phyloP scores from a whole-genome alignment of 2,888 invertebrate species.

The Rotaria socialis region DNA sequence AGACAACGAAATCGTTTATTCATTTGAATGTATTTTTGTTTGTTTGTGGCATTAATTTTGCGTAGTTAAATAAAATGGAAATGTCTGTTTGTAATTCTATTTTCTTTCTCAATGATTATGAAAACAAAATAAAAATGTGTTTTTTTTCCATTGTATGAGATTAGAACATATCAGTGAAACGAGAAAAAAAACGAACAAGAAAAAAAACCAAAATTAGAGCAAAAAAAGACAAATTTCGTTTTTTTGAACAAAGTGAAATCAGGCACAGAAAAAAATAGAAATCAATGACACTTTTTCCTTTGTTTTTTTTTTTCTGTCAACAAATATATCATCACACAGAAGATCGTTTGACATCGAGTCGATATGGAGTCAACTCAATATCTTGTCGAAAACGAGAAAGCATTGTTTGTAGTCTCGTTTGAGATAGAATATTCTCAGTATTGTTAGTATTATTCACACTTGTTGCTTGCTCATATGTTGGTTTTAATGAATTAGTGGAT shows the following conservation, averaged over 20 bases:
- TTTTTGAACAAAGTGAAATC: background rate
- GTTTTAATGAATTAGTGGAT: background rate
- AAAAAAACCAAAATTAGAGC: background rate
- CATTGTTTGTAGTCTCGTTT: background rate
- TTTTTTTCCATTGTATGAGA: background rate
- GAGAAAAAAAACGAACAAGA: background rate
- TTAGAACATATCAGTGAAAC: background rate
- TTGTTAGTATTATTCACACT: background rate
- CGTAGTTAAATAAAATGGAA: background rate
- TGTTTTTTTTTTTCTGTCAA: background rate
- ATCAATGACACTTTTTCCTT: background rate
- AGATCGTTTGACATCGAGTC: background rate
- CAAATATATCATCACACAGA: background rate
- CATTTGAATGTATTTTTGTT: background rate
- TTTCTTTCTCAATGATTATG: background rate
- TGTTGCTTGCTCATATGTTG: background rate
- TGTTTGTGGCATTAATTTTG: background rate
- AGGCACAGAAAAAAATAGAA: background rate
- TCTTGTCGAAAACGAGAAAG: constrained; percentile 3
- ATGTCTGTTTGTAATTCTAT: background rate
- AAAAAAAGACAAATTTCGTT: background rate
- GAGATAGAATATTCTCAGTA: background rate
- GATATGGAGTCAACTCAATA: background rate
- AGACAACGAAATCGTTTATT: background rate
- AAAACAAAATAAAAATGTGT: background rate